A percentile compares a stretch with the other conserved stretches of the same genome.
Evolutionary conservation across 2,113 vertebrate species (phyloP).

Genomic region (Hippopotamus amphibius): DNA sequence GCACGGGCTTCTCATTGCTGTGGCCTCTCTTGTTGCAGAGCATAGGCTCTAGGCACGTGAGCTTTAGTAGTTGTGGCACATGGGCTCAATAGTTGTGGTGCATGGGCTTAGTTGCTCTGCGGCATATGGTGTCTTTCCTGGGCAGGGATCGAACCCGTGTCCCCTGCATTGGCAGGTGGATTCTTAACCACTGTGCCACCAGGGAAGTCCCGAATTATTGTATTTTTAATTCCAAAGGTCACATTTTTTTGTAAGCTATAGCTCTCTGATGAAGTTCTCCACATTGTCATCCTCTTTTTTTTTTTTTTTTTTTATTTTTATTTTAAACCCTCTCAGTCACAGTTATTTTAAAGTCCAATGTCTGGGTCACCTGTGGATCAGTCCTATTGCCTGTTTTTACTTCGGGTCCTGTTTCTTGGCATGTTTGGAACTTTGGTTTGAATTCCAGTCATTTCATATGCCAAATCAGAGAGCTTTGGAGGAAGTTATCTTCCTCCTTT

Average conservation of each 20-base stretch:
- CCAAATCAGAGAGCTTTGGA: background rate
- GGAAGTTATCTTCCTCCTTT: background rate
- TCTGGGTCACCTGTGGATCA: background rate
- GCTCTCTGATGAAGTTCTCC: background rate
- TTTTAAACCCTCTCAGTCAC: background rate
- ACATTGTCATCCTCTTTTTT: background rate
- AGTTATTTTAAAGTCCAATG: background rate
- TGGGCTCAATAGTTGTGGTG: too few relatives aligned
- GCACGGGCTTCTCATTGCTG: too few relatives aligned
- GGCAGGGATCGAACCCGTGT: too few relatives aligned
- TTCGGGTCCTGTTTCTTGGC: background rate
- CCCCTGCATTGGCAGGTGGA: too few relatives aligned
- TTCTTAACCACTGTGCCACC: too few relatives aligned
- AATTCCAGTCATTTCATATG: background rate
- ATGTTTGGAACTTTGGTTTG: background rate
- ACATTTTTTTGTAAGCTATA: background rate
- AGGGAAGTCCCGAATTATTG: too few relatives aligned
- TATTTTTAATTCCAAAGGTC: background rate
- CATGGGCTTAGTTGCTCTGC: too few relatives aligned
- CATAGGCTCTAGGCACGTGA: too few relatives aligned
- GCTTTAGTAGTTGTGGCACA: too few relatives aligned
- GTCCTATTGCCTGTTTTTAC: background rate
- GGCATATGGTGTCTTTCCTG: too few relatives aligned
- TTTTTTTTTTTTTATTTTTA: background rate
- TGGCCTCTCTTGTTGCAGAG: too few relatives aligned